phyloP scores from a whole-genome alignment of 1,140 invertebrate genomes.

The Colletes gigas region DNA sequence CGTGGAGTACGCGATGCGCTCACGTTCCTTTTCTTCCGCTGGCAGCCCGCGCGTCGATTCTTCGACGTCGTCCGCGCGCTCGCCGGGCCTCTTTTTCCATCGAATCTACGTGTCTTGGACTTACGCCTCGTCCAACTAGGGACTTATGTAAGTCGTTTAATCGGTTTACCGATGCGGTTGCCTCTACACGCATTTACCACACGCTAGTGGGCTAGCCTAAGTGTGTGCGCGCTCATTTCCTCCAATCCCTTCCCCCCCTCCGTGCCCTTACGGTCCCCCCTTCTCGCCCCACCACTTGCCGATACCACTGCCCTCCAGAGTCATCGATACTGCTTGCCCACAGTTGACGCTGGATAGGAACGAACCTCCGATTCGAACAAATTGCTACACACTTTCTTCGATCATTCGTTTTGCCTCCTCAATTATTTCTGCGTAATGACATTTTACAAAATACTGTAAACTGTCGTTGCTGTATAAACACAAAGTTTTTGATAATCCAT shows the following conservation, averaged over 20 bases:
- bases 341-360: constrained; percentile 23
- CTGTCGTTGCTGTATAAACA: too few species aligned
- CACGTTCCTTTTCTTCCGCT: constrained; percentile 29
- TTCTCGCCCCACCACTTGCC: background rate
- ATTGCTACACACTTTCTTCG: background rate
- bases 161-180: constrained; percentile 42
- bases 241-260: background rate
- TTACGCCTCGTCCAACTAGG: constrained; percentile 4
- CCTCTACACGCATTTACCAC: constrained; percentile 23
- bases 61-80: background rate
- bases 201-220: constrained; percentile 5
- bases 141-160: constrained; percentile 58
- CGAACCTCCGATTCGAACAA: constrained; percentile 34
- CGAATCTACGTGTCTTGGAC: constrained; percentile 28
- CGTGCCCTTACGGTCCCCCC: background rate
- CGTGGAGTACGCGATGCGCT: constrained; percentile 24
- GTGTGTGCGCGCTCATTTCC: constrained; percentile 33
- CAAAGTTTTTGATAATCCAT: too few species aligned
- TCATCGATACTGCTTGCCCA: constrained; percentile 40
- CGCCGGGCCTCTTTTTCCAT: background rate
- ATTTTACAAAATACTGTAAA: too few species aligned
- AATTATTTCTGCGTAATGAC: too few species aligned
- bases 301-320: constrained; percentile 30
- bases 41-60: background rate
- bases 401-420: too few species aligned